Evolutionary conservation across 2,797 vertebrate species (phyloP), one percentile per base, ranked within the genome.

Genomic region (Danionella dracula): DNA sequence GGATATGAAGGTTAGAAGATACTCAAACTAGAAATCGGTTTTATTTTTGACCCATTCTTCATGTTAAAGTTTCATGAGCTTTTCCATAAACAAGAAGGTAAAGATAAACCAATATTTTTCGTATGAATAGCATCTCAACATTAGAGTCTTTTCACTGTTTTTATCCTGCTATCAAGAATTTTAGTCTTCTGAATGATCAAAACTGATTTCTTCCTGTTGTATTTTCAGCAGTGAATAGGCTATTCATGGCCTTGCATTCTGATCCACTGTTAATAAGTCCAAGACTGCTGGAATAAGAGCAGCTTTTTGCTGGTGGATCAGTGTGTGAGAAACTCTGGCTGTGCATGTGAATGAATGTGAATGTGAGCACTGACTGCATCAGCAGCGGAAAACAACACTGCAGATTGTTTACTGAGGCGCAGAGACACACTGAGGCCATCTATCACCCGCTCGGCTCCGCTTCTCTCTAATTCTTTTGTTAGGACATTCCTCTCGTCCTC

Each of bases 391-490:
- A 66, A 76, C 68, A 73, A 73, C 66, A 61, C 44, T 66, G 48
- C 19, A 56, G 66, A 72, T 68, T 82, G 73, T 76, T 82, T 65
- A 68, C 72, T 41, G 62, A 37, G 65, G 66, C 48, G 38, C 71
- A 75, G 40, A 76, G 75, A 76, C 77, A 73, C 45, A 51, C 40
- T 51, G 55, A 56, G 72, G 54, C 65, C 75, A 83, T 73, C 62
- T 67, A 74, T 83, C 76, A 70, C 57, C 50, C 15, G 2, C n/a
- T 49, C 57, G 59, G 54, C 65, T 41, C 38, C 10, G 12, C 2
- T 37, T 60, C 62, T 55, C 31, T 51, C 66, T 29, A 55, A 65
- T 40, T 65, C 62, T 65, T 64, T 65, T 37, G 40, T 76, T 31
- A 4, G 45, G 50, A 49, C 71, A 63, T 69, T 60, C 34, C 51